A percentile compares a stretch with the other conserved stretches of the same genome.
phyloP scores from a whole-genome alignment of 1,140 invertebrate genomes.

The Sinella curviseta region DNA sequence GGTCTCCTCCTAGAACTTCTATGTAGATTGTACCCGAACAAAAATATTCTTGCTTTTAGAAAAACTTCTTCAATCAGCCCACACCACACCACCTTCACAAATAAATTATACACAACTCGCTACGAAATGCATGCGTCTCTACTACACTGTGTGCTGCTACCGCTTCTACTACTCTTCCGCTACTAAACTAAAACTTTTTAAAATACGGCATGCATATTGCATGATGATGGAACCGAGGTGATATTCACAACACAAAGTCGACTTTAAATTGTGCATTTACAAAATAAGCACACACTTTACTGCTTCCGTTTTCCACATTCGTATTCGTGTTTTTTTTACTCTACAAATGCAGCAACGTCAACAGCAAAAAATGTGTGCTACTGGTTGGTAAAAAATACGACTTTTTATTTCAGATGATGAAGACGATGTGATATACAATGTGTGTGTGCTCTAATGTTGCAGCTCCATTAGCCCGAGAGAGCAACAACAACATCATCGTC shows the following conservation, averaged over 20 bases:
- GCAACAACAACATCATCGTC: conserved; percentile 8
- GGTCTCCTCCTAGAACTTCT: conserved; percentile 12
- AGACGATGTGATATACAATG: neutral
- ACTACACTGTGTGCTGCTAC: no score
- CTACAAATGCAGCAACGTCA: neutral
- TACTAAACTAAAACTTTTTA: neutral
- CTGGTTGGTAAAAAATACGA: neutral
- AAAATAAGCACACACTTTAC: neutral
- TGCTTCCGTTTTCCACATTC: no score
- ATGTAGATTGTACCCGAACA: conserved; percentile 6
- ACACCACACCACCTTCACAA: neutral
- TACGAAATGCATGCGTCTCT: no score
- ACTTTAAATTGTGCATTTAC: neutral
- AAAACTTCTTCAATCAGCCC: neutral
- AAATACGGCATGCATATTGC: neutral
- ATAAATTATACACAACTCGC: no score
- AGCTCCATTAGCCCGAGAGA: neutral
- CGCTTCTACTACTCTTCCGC: neutral
- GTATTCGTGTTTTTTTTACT: no score
- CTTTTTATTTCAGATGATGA: neutral
- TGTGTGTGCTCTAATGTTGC: neutral
- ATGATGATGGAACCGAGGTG: neutral
- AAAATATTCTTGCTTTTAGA: neutral
- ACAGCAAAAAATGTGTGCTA: neutral
- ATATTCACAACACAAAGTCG: neutral